These are phyloP conservation scores for Oenanthe melanoleuca DNA, from an alignment of 2,113 vertebrate species.

Conservation along the genomic window DNA sequence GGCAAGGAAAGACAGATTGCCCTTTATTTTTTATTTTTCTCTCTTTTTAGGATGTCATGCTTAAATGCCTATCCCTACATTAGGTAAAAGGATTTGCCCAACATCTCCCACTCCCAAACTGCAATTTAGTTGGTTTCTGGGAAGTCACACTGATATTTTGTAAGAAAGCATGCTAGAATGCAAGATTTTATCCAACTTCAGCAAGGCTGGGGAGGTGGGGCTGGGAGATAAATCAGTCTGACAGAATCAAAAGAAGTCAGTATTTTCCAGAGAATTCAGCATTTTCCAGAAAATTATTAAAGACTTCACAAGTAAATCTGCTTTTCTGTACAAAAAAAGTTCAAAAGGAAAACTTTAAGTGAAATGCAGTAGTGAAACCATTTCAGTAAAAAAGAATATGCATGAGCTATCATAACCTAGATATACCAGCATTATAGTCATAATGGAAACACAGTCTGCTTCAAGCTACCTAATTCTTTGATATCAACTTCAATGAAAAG, in stretches of 20 bases:
- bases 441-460: background rate
- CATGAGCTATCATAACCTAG: background rate
- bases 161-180: background rate
- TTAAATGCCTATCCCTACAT: background rate
- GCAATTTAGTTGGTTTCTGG: background rate
- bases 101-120: background rate
- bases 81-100: background rate
- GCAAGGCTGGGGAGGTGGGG: background rate
- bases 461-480: background rate
- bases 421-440: background rate
- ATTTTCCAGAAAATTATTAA: background rate
- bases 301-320: background rate
- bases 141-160: background rate
- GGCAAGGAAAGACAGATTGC: background rate
- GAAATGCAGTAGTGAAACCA: background rate
- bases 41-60: background rate
- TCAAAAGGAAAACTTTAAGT: background rate
- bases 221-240: background rate
- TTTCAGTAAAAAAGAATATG: background rate
- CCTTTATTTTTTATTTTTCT: background rate
- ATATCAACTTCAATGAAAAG: background rate
- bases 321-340: background rate
- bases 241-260: background rate
- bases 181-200: background rate
- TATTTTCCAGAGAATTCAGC: background rate